These are phyloP conservation scores for Rhaphigaster nebulosa DNA, from an alignment of 2,888 invertebrate species.

Conservation along the genomic window DNA sequence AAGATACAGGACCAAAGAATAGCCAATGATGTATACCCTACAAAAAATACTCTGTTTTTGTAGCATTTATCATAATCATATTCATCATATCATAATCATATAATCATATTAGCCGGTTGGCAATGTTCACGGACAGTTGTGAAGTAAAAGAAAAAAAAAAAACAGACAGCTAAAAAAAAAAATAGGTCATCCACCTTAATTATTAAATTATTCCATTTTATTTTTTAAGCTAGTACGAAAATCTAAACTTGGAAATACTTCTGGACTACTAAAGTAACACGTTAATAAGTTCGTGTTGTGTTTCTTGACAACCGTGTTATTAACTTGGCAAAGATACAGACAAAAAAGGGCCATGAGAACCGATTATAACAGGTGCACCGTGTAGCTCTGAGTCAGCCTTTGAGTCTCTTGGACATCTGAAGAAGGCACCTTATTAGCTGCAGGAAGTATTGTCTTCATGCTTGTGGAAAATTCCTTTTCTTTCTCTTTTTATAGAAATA, in stretches of 20 bases:
- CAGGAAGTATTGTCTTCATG: neutral
- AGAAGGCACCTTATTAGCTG: neutral
- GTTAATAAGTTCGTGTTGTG: neutral
- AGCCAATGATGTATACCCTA: too few relatives aligned
- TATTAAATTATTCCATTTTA: neutral
- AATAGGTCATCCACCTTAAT: neutral
- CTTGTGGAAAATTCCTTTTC: neutral
- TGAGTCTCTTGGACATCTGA: neutral
- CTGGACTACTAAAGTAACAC: neutral
- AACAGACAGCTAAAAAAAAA: too few relatives aligned
- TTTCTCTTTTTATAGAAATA: neutral
- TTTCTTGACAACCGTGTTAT: conserved; percentile 1
- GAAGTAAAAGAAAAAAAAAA: too few relatives aligned
- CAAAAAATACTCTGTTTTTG: too few relatives aligned
- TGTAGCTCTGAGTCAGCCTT: neutral
- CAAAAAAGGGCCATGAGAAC: neutral
- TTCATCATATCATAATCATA: too few relatives aligned
- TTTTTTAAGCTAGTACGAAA: neutral
- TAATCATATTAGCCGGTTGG: too few relatives aligned
- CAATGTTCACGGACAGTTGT: too few relatives aligned
- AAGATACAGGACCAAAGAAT: too few relatives aligned
- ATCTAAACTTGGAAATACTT: neutral
- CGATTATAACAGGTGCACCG: conserved; percentile 24
- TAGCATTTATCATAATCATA: too few relatives aligned
- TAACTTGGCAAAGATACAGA: conserved; percentile 24